Evolutionary conservation across 1,140 invertebrate genomes (phyloP).

Genomic region (Pseudomyrmex flavicornis): DNA sequence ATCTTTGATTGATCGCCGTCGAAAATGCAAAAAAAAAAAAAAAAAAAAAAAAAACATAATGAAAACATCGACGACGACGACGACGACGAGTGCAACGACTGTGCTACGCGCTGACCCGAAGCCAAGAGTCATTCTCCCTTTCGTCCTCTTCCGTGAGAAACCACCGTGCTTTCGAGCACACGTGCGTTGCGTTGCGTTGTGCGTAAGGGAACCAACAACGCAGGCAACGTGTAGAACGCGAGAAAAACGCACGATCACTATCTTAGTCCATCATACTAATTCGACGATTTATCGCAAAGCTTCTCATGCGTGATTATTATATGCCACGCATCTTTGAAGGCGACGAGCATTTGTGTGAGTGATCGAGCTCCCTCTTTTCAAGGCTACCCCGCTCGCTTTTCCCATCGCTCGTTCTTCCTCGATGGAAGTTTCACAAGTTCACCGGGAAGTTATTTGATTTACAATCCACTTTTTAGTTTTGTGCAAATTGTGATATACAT

Average conservation of each 20-base stretch:
- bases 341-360: not conserved
- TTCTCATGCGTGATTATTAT: conserved; percentile 53
- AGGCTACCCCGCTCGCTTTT: not conserved
- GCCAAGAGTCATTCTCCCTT: conserved; percentile 58
- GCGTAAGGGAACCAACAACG: conserved; percentile 3
- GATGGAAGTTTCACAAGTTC: not conserved
- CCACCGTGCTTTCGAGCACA: conserved; percentile 32
- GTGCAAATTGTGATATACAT: not conserved
- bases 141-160: conserved; percentile 58
- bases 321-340: conserved; percentile 22
- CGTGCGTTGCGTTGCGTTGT: conserved; percentile 10
- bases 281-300: conserved; percentile 55
- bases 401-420: not conserved
- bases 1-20: not conserved
- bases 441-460: not conserved
- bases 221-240: conserved; percentile 13
- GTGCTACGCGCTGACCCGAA: conserved; percentile 54
- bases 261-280: conserved; percentile 53
- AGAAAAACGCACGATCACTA: conserved; percentile 54
- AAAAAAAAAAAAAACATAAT: too few species aligned
- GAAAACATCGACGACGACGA: conserved; percentile 19
- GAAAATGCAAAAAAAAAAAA: conserved; percentile 19
- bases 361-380: not conserved
- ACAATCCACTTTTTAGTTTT: too few species aligned
- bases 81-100: conserved; percentile 56